Base-by-base conservation (phyloP, 2,888 invertebrate species). In the Sturmia bella region DNA sequence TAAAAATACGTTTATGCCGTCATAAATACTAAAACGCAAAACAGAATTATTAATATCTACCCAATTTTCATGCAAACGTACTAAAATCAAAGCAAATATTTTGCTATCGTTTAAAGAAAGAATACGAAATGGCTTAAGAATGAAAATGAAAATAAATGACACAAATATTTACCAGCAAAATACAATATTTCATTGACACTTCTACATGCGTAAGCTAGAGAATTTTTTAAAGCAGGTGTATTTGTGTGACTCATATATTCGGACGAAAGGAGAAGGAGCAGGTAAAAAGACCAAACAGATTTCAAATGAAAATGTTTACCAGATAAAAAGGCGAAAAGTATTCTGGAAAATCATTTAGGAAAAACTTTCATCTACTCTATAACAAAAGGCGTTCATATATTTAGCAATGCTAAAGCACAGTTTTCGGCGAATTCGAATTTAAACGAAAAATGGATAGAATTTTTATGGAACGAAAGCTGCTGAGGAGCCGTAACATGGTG, bases 1-100 rank as follows among this genome's bases (percentile, higher is more conserved):
- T 77, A 69, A 77, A 81, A 81, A 69, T 81, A 45, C 81, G 73
- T 81, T 81, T 73, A 73, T 76, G 68, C 48, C 68, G 50, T 73
- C 68, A 81, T 77, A 77, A 77, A 81, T 77, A 77, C 59, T 54
- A 11, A 50, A 19, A 64, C 32, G 27, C n/a, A 50, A 74, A 56
- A 27, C 64, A 32, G 57, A 57, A 15, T 24, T 48, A 48, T 32
- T 52, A 41, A 61, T 50, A n/a, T 50, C 32, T 50, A 17, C 17
- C 56, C 56, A 59, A 57, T 59, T 21, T 61, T 32, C 57, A 66
- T 52, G 54, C 17, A 27, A 32, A 32, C 32, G 2, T 57, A 11
- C n/a, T n/a, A n/a, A n/a, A 57, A 57, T 63, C 27, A 7, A 32
- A 72, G 52, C 7, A 61, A 32, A 52, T 61, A 52, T 43, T 75